Base-by-base conservation (phyloP, 2,113 vertebrate species). In the Xenopus borealis region DNA sequence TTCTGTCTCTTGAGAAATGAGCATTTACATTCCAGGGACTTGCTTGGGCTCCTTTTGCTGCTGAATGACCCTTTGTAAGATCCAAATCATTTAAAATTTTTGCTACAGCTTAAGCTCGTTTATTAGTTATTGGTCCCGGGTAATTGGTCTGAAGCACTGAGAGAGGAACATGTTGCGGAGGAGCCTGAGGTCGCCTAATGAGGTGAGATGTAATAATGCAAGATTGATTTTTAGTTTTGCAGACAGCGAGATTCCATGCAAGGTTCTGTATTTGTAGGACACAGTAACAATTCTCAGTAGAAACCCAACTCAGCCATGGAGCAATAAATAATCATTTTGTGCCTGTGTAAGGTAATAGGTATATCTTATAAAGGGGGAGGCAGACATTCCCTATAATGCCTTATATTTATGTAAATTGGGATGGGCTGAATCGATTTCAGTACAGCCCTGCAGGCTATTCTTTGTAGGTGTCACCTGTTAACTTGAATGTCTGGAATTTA, bases 41-140 rank as follows among this genome's bases (percentile, higher is more conserved):
- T 62, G 33, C 53, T 8, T 1, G 52, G 17, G 55, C 12, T 18
- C 57, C 59, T 33, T 27, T 40, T 59, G 53, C 66, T 44, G 27
- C 17, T 4, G 66, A 19, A 58, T 69, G 73, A 76, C 73, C 66
- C 14, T 45, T 58, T 55, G 74, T 57, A 47, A 63, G 66, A 64
- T 45, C 46, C 44, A 12, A 64, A 76, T 62, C 74, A 69, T 76
- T 69, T 46, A 13, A 19, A 69, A 69, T 61, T 30, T 69, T 69
- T 64, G 74, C 74, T 53, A 12, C 27, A 65, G 74, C 74, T 57
- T 64, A 57, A 62, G 70, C 59, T 70, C 74, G 64, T 77, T 77
- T 77, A 77, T 77, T 77, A 77, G 66, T 70, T 70, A 70, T 70
- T 64, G 74, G 74, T 63, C 59, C 66, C 12, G 74, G 67, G 67